Evolutionary conservation across 37 sponge, comb jelly and placozoan genomes (phyloP).

Genomic region (Mnemiopsis leidyi): DNA sequence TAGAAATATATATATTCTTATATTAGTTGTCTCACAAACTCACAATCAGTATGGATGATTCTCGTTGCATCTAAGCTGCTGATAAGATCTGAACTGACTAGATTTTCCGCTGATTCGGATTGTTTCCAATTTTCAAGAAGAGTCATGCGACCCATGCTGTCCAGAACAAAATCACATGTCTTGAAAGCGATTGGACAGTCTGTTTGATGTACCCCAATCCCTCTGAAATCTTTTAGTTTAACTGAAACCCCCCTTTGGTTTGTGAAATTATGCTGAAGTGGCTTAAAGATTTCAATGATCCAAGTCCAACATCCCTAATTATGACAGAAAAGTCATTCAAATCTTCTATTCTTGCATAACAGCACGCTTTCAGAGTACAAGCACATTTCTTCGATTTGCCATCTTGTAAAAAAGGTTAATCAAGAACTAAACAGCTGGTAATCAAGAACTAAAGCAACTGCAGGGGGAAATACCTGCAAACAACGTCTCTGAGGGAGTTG

Average conservation of each 20-base stretch:
- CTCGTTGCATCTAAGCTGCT: constrained; percentile 12
- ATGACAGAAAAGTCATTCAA: no score
- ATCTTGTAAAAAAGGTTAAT: no score
- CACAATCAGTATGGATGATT: constrained; percentile 39
- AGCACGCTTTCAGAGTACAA: no score
- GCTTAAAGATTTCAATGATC: no score
- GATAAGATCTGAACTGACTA: background rate
- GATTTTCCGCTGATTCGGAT: background rate
- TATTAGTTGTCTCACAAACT: background rate
- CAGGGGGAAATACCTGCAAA: constrained; percentile 24
- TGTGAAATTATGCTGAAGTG: no score
- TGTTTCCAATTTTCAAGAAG: background rate
- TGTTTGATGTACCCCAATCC: constrained; percentile 3
- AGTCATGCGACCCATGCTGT: constrained; percentile 54
- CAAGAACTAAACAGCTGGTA: no score
- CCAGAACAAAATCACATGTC: constrained; percentile 43
- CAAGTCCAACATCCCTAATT: no score
- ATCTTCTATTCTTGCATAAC: no score
- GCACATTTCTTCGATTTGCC: no score
- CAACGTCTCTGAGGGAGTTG: constrained; percentile 17
- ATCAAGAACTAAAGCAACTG: no score
- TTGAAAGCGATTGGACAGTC: constrained; percentile 59
- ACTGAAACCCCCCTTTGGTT: no score
- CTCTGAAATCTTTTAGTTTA: constrained; percentile 8
- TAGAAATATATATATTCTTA: no score